These are phyloP conservation scores for Drosophila pectinifera DNA, from an alignment of 1,140 invertebrate genomes.

Conservation along the genomic window DNA sequence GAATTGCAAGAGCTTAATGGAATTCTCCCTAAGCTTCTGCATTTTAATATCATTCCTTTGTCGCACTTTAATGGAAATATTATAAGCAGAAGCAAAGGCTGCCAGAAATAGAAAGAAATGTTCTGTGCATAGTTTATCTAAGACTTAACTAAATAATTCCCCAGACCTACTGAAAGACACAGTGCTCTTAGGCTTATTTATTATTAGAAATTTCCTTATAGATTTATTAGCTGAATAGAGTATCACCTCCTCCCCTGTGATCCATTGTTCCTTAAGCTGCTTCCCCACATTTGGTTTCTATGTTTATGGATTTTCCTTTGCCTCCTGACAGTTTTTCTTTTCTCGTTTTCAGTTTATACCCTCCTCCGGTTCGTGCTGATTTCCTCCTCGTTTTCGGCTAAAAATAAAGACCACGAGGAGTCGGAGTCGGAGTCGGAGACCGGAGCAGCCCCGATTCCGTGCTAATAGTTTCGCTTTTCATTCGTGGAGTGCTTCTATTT, in stretches of 20 bases:
- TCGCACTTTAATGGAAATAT: background rate
- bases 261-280: conserved; percentile 26
- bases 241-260: conserved; percentile 20
- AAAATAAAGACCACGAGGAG: conserved; percentile 66
- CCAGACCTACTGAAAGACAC: background rate
- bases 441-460: conserved; percentile 46
- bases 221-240: conserved; percentile 10
- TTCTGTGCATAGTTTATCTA: background rate
- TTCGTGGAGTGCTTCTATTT: conserved; percentile 53
- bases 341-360: conserved; percentile 29
- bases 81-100: background rate
- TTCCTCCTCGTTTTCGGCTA: conserved; percentile 41
- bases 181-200: background rate
- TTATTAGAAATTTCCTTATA: conserved; percentile 5
- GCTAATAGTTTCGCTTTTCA: conserved; percentile 77
- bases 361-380: conserved; percentile 18
- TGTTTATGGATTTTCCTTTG: conserved; percentile 51
- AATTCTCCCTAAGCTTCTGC: background rate
- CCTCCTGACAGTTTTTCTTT: conserved; percentile 50
- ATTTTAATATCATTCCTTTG: background rate
- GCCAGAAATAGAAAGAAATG: background rate
- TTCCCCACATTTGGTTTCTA: conserved; percentile 51
- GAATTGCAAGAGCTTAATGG: background rate
- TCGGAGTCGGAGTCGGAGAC: conserved; percentile 26
- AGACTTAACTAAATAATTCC: background rate